Percentiles rank a stretch among this genome's conserved stretches.
Evolutionary conservation across 2,113 vertebrate species (phyloP).

Genomic region (Amphiprion ocellaris): DNA sequence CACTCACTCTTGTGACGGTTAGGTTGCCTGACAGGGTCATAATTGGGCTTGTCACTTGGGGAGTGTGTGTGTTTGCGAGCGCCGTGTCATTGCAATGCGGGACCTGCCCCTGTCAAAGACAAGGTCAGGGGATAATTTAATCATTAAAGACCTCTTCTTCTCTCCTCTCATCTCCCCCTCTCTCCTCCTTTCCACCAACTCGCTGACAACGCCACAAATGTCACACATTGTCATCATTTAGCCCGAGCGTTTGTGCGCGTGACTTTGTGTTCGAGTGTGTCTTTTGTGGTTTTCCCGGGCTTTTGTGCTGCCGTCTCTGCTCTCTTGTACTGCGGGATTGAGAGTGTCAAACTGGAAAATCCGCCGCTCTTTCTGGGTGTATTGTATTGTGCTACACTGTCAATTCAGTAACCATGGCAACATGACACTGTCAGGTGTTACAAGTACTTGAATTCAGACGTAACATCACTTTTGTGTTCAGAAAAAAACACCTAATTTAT

Average conservation of each 20-base stretch:
- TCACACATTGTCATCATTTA: constrained; percentile 76
- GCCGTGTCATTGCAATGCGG: constrained; percentile 69
- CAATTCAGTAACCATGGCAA: constrained; percentile 36
- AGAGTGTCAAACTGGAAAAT: constrained; percentile 52
- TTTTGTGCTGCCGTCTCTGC: constrained; percentile 59
- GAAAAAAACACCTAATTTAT: neutral
- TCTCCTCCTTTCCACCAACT: constrained; percentile 54
- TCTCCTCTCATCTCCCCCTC: constrained; percentile 51
- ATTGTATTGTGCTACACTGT: constrained; percentile 42
- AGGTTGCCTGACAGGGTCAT: constrained; percentile 78
- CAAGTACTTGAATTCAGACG: neutral
- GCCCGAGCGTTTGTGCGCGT: constrained; percentile 13
- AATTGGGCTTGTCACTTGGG: constrained; percentile 83
- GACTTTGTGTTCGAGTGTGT: constrained; percentile 24
- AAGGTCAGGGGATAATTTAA: constrained; percentile 87
- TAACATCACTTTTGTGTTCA: neutral
- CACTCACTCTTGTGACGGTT: constrained; percentile 48
- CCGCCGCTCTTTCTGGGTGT: constrained; percentile 4
- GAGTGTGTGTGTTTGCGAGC: constrained; percentile 3
- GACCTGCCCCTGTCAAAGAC: constrained; percentile 81
- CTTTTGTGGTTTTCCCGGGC: constrained; percentile 60
- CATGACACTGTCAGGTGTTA: constrained; percentile 11
- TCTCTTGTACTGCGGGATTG: constrained; percentile 50
- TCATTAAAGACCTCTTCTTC: constrained; percentile 82
- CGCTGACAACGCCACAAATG: constrained; percentile 73